Evolutionary conservation across 1,140 invertebrate species (phyloP), one percentile per base, ranked within the genome.

Genomic region (Tetramorium alpestre): DNA sequence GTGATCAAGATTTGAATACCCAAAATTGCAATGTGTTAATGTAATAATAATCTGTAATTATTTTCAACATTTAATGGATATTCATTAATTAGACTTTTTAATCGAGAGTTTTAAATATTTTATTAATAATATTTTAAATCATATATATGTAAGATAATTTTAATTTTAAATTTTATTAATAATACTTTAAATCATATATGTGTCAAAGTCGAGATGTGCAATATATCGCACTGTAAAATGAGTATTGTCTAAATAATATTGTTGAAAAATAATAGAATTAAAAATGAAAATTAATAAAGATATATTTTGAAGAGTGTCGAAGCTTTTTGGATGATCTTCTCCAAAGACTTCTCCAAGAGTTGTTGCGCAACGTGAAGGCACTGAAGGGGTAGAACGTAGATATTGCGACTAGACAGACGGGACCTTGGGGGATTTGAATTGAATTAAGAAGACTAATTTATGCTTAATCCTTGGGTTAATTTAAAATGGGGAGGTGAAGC

Each of bases 361-460:
- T 25, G 28, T 16, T 64, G 51, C 49, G 7, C 10, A 25, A 65
- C 18, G 18, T 44, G 25, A 25, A 58, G 22, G 11, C 13, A 49
- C 33, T 58, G 69, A 49, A 60, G 8, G 54, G 49, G 49, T 56
- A 73, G 33, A 85, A 69, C 58, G 80, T 81, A 69, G 81, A 85
- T 85, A 87, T 18, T 64, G 41, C 49, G 67, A 85, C 69, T 80
- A 62, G 75, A 77, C 78, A 58, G 85, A n/a, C 58, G 62, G 72
- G 67, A 85, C 73, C 58, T 54, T 41, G 11, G 10, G 70, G 90
- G 86, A 89, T 90, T 92, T 72, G 81, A 92, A 92, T 92, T 90
- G 82, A 92, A 91, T 88, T 90, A 92, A 90, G 90, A 89, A 89
- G 86, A 87, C 86, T 89, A 92, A 90, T 92, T 90, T 88, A 81